Evolutionary conservation across 2,797 vertebrate genomes (phyloP).

Genomic region (Gallinago stenura): DNA sequence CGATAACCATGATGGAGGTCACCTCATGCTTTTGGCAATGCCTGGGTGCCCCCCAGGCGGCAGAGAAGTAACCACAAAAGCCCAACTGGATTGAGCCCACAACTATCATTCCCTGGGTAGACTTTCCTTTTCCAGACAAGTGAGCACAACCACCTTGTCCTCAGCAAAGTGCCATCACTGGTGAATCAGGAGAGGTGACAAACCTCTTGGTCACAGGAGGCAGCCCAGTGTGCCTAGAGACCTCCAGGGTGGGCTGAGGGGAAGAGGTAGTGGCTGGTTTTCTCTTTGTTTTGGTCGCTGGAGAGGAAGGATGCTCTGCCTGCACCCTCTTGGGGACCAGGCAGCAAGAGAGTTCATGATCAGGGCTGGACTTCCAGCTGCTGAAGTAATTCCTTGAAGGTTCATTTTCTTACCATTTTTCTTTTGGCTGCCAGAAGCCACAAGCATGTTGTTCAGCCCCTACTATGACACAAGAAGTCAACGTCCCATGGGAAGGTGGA

Average conservation of each 20-base stretch:
- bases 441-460: background rate
- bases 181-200: background rate
- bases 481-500: accelerated
- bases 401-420: background rate
- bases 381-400: background rate
- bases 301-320: background rate
- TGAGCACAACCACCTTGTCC: background rate
- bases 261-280: background rate
- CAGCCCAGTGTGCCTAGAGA: accelerated
- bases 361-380: background rate
- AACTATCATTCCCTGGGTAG: background rate
- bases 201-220: background rate
- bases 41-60: background rate
- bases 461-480: background rate
- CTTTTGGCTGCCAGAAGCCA: background rate
- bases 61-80: background rate
- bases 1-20: background rate
- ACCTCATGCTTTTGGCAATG: background rate
- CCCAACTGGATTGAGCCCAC: accelerated
- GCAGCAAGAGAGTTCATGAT: background rate
- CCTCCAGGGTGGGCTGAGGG: background rate
- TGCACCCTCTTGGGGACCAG: accelerated
- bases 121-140: background rate
- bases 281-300: background rate
- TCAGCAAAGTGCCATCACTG: background rate